Percentiles rank a stretch among this genome's conserved stretches.
Evolutionary conservation across 2,888 invertebrate species (phyloP).

Genomic region (Trissolcus brochymenae): DNA sequence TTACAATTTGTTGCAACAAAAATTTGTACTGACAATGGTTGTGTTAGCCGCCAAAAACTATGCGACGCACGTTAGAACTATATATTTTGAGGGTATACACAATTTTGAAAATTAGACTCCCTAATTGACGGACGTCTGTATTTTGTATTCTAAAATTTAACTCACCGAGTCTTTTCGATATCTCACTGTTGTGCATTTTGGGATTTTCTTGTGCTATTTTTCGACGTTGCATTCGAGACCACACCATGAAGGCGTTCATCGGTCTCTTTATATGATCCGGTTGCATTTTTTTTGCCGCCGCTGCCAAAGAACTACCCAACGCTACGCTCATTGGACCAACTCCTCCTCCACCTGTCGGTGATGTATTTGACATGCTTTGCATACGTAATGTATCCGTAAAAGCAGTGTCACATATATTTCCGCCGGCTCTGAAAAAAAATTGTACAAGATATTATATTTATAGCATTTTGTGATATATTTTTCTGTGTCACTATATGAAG

Average conservation of each 20-base stretch:
- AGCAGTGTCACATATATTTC: conserved; percentile 84
- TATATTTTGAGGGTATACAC: too few relatives aligned
- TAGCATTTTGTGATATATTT: too few relatives aligned
- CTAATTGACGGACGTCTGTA: too few relatives aligned
- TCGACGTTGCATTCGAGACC: conserved; percentile 91
- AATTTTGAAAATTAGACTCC: too few relatives aligned
- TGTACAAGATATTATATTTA: too few relatives aligned
- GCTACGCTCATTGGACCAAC: conserved; percentile 79
- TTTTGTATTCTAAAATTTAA: conserved; percentile 2
- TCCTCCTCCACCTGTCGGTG: conserved; percentile 78
- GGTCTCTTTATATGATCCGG: conserved; percentile 94
- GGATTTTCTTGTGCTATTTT: conserved; percentile 97
- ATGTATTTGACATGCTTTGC: conserved; percentile 78
- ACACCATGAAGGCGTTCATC: conserved; percentile 97
- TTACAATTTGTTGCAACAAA: too few relatives aligned
- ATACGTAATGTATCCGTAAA: conserved; percentile 82
- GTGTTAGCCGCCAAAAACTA: too few relatives aligned
- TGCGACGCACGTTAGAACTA: too few relatives aligned
- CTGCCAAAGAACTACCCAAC: conserved; percentile 74
- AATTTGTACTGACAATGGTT: too few relatives aligned
- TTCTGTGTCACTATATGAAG: too few relatives aligned
- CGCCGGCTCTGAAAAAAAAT: conserved; percentile 81
- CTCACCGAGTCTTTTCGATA: conserved; percentile 86
- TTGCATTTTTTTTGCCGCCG: conserved; percentile 80
- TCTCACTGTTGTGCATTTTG: conserved; percentile 96